Percentiles rank a stretch among this genome's conserved stretches.
These are phyloP conservation scores for Empis livida DNA, from an alignment of 2,888 invertebrate genomes.

Conservation along the genomic window DNA sequence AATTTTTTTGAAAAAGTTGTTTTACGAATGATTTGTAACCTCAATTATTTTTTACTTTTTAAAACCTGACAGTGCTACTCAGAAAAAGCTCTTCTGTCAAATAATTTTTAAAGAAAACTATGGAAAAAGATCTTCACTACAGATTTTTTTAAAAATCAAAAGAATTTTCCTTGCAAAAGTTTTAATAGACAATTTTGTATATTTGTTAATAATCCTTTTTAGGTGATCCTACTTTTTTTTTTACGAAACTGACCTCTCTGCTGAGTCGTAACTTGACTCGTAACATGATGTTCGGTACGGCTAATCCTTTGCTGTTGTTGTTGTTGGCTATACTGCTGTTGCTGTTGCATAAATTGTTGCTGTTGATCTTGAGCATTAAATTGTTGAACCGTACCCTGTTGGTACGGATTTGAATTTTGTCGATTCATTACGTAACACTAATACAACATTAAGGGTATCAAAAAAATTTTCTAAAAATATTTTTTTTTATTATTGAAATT, in stretches of 20 bases:
- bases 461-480: background rate
- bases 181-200: too few species aligned
- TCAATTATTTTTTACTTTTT: too few species aligned
- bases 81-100: too few species aligned
- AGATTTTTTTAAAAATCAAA: too few species aligned
- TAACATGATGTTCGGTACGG: conserved; percentile 65
- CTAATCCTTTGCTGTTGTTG: conserved; percentile 46
- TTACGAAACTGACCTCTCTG: conserved; percentile 52
- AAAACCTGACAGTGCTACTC: too few species aligned
- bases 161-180: too few species aligned
- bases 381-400: conserved; percentile 38
- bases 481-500: background rate
- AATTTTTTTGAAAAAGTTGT: too few species aligned
- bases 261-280: conserved; percentile 60
- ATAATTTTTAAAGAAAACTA: too few species aligned
- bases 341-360: conserved; percentile 41
- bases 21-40: too few species aligned
- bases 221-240: too few species aligned
- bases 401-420: conserved; percentile 44
- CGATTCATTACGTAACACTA: conserved; percentile 57
- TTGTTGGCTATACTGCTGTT: conserved; percentile 39
- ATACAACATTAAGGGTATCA: conserved; percentile 21
- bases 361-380: conserved; percentile 40
- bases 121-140: too few species aligned
- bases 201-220: too few species aligned